phyloP scores from a whole-genome alignment of 2,113 vertebrate species.

The Odocoileus hemionus region DNA sequence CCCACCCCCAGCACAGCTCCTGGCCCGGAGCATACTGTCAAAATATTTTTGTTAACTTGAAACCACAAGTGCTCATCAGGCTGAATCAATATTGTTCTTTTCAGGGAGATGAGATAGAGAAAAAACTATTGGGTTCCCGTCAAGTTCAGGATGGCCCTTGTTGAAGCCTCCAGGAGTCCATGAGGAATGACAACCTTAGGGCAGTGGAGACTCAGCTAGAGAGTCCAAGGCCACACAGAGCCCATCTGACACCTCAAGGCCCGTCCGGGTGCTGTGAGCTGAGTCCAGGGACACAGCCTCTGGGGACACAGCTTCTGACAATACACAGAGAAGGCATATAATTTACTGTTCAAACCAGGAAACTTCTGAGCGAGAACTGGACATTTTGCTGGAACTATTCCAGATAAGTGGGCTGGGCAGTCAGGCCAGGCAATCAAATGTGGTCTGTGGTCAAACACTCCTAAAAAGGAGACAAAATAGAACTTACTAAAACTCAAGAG shows the following conservation, averaged over 20 bases:
- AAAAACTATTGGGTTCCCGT: neutral
- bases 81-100: conserved; percentile 23
- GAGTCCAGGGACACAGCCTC: neutral
- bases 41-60: neutral
- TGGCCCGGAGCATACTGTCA: neutral
- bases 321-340: neutral
- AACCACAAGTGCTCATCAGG: neutral
- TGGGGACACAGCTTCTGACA: neutral
- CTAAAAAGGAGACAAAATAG: neutral
- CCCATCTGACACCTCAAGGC: neutral
- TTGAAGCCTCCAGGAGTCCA: neutral
- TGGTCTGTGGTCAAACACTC: neutral
- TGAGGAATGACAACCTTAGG: neutral
- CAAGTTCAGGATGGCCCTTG: neutral
- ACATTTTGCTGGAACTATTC: neutral
- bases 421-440: neutral
- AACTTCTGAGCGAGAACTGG: neutral
- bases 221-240: neutral
- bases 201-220: neutral
- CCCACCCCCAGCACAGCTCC: neutral
- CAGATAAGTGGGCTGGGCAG: neutral
- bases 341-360: neutral
- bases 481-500: neutral
- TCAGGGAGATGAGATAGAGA: neutral
- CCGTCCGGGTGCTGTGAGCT: rapidly evolving